Conservation (phyloP, 1,140 invertebrate genomes). For the Neuroterus valhalla region DNA sequence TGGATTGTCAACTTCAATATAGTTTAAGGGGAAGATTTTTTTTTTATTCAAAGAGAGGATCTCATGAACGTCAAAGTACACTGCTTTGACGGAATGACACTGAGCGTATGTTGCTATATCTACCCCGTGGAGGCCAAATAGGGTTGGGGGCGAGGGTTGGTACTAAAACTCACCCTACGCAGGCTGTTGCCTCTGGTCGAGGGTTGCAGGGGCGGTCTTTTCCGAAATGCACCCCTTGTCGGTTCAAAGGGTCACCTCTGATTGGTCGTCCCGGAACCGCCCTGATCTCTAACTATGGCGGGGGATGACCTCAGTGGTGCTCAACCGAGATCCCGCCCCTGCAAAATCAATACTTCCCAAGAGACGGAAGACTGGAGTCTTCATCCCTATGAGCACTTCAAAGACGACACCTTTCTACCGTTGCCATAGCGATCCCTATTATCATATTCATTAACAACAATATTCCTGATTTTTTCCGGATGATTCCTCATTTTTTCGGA, state of each 20-base stretch:
- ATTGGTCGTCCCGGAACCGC: constrained; percentile 43
- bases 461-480: neutral
- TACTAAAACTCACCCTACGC: constrained; percentile 13
- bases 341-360: constrained; percentile 45
- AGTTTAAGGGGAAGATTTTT: neutral
- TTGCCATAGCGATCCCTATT: constrained; percentile 22
- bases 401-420: neutral
- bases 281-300: constrained; percentile 37
- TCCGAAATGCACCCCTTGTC: constrained; percentile 32
- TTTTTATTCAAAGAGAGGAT: constrained; percentile 16
- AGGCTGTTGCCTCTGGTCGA: neutral
- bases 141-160: constrained; percentile 13
- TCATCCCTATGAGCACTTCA: constrained; percentile 19
- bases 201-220: constrained; percentile 32
- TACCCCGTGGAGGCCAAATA: neutral
- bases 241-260: constrained; percentile 1
- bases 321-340: constrained; percentile 41
- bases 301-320: constrained; percentile 46
- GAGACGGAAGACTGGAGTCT: neutral
- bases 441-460: constrained; percentile 20
- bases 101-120: constrained; percentile 28
- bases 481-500: no score
- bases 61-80: constrained; percentile 17
- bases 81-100: constrained; percentile 27
- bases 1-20: neutral